Evolutionary conservation across 1,140 invertebrate genomes (phyloP), one percentile per base, ranked within the genome.

Genomic region (Heterodera schachtii): DNA sequence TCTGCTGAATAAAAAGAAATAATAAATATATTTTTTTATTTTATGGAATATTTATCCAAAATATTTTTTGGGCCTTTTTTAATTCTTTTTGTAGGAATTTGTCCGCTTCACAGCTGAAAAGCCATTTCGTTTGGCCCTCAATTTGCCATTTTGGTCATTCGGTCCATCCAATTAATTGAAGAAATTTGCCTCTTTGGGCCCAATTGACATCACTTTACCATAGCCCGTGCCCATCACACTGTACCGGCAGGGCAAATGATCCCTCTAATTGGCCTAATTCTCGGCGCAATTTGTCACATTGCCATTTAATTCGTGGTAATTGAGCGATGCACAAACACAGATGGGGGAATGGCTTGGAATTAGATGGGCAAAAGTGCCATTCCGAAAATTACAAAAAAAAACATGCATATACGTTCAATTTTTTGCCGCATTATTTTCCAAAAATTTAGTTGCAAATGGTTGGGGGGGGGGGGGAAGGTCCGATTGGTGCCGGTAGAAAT

Each of bases 221-320:
- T 60, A 60, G n/a, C 57, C 57, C 57, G 13, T 16, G 13, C 57
- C 57, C 57, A 11, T 2, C 57, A 11, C 57, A 1, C 57, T 60
- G 4, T 19, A 13, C 11, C 57, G 3, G 11, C 57, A 19, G 11
- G 57, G 57, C 57, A 60, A 60, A 60, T 60, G 57, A 60, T 60
- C 57, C 57, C 57, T 19, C 57, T 64, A 64, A 64, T 64, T 64
- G 57, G 57, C 57, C 57, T 64, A 64, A 64, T 64, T 19, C 57
- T 19, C 13, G 57, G 4, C 13, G 13, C 13, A 64, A 19, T 19
- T 64, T 19, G 57, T 64, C 57, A 2, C 57, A 19, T 64, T 64
- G 57, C 19, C 57, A 64, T 64, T 64, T 64, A 52, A 64, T 64
- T 64, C 57, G 57, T 64, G 57, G 57, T 64, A 64, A 64, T 64